phyloP scores from a whole-genome alignment of 2,888 invertebrate species.

The Lasioglossum oenotherae region DNA sequence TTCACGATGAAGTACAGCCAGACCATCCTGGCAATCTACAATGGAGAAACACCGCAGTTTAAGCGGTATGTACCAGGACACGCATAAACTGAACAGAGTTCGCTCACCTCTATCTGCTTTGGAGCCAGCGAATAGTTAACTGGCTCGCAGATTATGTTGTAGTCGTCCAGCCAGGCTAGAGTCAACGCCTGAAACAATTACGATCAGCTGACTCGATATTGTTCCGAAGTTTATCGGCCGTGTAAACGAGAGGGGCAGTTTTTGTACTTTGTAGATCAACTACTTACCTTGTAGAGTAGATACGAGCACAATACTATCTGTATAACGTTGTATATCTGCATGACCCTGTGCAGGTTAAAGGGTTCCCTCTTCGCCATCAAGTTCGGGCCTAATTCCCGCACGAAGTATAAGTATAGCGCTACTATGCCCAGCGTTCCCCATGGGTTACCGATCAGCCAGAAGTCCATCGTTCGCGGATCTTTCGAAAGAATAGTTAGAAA shows the following conservation, averaged over 20 bases:
- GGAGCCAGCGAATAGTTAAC: constrained; percentile 88
- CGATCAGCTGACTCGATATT: neutral
- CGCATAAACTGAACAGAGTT: neutral
- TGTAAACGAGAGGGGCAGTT: neutral
- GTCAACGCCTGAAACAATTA: constrained; percentile 67
- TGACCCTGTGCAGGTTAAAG: constrained; percentile 87
- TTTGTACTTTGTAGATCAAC: neutral
- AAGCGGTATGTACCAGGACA: neutral
- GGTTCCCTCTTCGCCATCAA: constrained; percentile 89
- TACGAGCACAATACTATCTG: constrained; percentile 88
- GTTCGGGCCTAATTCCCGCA: constrained; percentile 89
- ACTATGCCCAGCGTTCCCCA: constrained; percentile 86
- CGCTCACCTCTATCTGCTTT: constrained; percentile 85
- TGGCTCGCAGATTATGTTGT: constrained; percentile 89
- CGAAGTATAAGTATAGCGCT: constrained; percentile 89
- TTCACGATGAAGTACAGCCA: constrained; percentile 90
- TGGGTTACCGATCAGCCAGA: constrained; percentile 89
- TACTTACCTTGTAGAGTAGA: constrained; percentile 83
- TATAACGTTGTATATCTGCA: constrained; percentile 89
- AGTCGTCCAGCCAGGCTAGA: constrained; percentile 84
- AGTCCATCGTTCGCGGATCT: constrained; percentile 89
- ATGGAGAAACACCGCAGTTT: neutral
- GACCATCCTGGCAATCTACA: constrained; percentile 85
- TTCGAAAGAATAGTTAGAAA: neutral
- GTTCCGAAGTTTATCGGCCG: neutral